phyloP scores from a whole-genome alignment of 2,888 invertebrate genomes.

The Entomobrya proxima region DNA sequence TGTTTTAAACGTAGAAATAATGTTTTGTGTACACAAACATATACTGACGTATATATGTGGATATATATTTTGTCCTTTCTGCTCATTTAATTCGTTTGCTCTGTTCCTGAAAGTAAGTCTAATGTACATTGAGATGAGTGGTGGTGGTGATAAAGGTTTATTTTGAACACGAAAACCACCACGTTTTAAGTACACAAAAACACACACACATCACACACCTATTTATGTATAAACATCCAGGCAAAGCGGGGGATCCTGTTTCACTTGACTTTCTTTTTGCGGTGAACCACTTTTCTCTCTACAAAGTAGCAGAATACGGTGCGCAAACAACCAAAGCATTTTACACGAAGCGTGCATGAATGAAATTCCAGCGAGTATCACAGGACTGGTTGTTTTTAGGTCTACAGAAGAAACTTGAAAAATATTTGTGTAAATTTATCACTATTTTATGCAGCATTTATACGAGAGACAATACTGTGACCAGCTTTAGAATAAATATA shows the following conservation, averaged over 20 bases:
- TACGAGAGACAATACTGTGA: no score
- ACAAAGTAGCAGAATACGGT: not conserved
- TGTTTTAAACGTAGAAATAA: not conserved
- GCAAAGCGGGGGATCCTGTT: conserved; percentile 38
- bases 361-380: no score
- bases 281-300: conserved; percentile 41
- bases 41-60: no score
- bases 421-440: no score
- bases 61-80: conserved; percentile 5
- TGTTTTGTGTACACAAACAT: not conserved
- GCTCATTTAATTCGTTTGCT: not conserved
- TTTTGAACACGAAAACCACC: conserved; percentile 31
- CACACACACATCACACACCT: not conserved
- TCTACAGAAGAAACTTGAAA: no score
- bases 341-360: no score
- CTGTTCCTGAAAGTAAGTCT: not conserved
- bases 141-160: not conserved
- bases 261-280: conserved; percentile 57
- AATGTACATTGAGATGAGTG: not conserved
- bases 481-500: no score
- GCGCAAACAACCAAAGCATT: not conserved
- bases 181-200: not conserved
- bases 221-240: not conserved
- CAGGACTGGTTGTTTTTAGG: no score
- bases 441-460: no score